Evolutionary conservation across 1,140 invertebrate genomes (phyloP), one percentile per base, ranked within the genome.

Genomic region (Spodoptera litura): DNA sequence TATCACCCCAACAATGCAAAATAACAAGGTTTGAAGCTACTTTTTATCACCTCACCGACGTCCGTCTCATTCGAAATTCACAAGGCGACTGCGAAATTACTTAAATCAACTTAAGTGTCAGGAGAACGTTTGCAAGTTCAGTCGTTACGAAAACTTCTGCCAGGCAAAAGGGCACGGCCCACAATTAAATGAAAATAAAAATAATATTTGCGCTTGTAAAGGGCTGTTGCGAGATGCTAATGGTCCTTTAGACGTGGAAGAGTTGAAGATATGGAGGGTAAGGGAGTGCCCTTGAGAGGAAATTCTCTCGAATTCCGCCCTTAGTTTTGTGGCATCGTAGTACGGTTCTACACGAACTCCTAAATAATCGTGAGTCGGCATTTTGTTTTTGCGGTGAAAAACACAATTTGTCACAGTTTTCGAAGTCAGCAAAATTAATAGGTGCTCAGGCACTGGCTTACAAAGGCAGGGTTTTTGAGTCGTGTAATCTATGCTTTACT

Each of bases 141-240:
- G 66, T 70, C 49, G 66, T 70, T 53, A 51, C 20, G 1, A 31
- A 12, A 70, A 70, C 44, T 70, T 70, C 52, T 6, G 49, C 11
- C 12, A 20, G 38, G 27, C 49, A 53, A 70, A 12, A 49, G 49
- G 8, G 10, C 38, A n/a, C 51, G 66, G 44, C 25, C 66, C 12
- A 70, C 66, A 52, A 52, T 70, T 70, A 70, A 70, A 70, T 51
- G 44, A 52, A 70, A 70, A 52, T 52, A 51, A 70, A 70, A 70
- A 70, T 70, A 70, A 70, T 70, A 70, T 70, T 31, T 53, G 25
- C 49, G 25, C 62, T 66, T 66, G 62, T 66, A 66, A 49, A 25
- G 62, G 62, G 15, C 62, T 49, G 38, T 66, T 20, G 62, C 62
- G 62, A 66, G 38, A 15, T 38, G 15, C n/a, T 66, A 66, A 66